Base-by-base conservation (phyloP, 2,888 invertebrate genomes). In the Nasonia oneida region DNA sequence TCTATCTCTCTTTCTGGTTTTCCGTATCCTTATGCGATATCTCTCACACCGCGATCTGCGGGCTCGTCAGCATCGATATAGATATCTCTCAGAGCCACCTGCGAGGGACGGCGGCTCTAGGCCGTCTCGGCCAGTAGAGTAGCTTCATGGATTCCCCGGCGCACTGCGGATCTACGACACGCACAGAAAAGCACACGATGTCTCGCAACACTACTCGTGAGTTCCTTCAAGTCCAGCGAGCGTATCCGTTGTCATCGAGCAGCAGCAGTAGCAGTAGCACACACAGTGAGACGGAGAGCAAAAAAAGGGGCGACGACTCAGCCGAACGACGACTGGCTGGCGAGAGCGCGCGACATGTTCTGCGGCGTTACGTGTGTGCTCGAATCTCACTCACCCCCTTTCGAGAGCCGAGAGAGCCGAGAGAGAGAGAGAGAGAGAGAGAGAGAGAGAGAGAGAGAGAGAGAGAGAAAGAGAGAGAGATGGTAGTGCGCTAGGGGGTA, bases 331-430 rank as follows among this genome's bases (percentile, higher is more conserved):
- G 75, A 91, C 92, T 91, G 90, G 90, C 89, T 89, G 89, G 90
- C 87, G 89, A 88, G 90, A 91, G 89, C 89, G 90, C 90, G 90
- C 91, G 90, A 90, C 91, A 91, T 91, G 90, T 90, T 91, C 91
- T 91, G 91, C 90, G 87, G 90, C 57, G 57, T 4, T 18, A 61
- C n/a, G 89, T 90, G 89, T 89, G 88, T 89, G 90, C 89, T 61
- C 88, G 87, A 79, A 85, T 86, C 87, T 85, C 83, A 87, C 89
- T 88, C 89, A 39, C 57, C 57, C 57, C 57, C 47, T 12, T 47
- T 47, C 47, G 23, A 33, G 57, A 29, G 37, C 4, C 37, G 4
- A 37, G 37, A 37, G 83, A 80, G 15, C 87, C 29, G 33, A 71
- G 37, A 87, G 87, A 90, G 87, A 86, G 88, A 75, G 81, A 64